phyloP scores from a whole-genome alignment of 1,140 invertebrate genomes.

The Sipha flava region DNA sequence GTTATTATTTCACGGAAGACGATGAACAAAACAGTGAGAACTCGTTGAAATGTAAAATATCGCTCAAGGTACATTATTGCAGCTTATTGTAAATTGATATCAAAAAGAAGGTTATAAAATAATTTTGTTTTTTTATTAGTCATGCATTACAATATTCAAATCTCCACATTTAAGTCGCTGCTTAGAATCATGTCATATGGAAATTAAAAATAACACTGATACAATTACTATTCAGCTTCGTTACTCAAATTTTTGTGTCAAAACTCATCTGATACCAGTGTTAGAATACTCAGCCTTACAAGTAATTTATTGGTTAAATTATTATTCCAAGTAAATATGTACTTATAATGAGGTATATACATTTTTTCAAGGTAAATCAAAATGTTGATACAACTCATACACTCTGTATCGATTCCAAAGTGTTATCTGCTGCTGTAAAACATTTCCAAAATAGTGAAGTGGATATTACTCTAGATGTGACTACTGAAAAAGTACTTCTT shows the following conservation, averaged over 20 bases:
- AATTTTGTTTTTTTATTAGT: too few relatives aligned
- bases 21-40: slow-evolving; percentile 20
- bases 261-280: slow-evolving; percentile 21
- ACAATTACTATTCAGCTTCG: slow-evolving; percentile 13
- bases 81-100: too few relatives aligned
- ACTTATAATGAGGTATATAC: too few relatives aligned
- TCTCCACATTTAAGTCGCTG: slow-evolving; percentile 16
- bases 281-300: slow-evolving; percentile 19
- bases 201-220: slow-evolving; percentile 22
- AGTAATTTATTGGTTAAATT: not conserved
- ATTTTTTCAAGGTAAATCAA: slow-evolving; percentile 1
- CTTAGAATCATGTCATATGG: slow-evolving; percentile 19
- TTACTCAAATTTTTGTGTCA: slow-evolving; percentile 28
- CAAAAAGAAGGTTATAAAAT: too few relatives aligned
- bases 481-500: not conserved
- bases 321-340: too few relatives aligned
- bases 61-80: slow-evolving; percentile 11
- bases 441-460: slow-evolving; percentile 12
- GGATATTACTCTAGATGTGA: slow-evolving; percentile 13
- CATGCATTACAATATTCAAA: slow-evolving; percentile 24
- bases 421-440: slow-evolving; percentile 14
- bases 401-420: slow-evolving; percentile 14
- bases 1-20: slow-evolving; percentile 23
- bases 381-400: not conserved
- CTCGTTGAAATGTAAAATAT: slow-evolving; percentile 27